Conservation (phyloP, 2,797 vertebrate species). For the Typhlichthys subterraneus region DNA sequence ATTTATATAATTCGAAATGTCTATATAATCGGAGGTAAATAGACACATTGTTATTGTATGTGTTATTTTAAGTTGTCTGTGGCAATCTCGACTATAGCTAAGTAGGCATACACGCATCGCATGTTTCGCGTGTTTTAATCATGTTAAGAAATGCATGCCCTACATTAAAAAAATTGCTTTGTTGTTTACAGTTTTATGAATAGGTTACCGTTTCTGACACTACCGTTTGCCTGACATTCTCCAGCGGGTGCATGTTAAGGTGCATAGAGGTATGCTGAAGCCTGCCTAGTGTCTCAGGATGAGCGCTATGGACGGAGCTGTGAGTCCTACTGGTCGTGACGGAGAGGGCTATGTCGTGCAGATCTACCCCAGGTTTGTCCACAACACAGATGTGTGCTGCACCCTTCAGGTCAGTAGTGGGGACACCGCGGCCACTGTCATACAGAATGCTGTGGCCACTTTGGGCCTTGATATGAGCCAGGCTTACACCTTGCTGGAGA, state of each 20-base stretch:
- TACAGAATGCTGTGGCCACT: slow-evolving; percentile 73
- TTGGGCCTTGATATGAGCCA: slow-evolving; percentile 78
- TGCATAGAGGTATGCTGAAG: slow-evolving; percentile 80
- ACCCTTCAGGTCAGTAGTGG: slow-evolving; percentile 77
- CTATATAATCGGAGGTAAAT: too few relatives aligned
- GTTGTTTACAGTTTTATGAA: too few relatives aligned
- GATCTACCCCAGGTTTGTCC: slow-evolving; percentile 82
- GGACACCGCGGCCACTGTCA: slow-evolving; percentile 77
- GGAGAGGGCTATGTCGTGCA: slow-evolving; percentile 78
- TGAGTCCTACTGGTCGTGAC: slow-evolving; percentile 57
- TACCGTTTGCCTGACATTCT: not conserved
- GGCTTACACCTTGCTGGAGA: slow-evolving; percentile 86
- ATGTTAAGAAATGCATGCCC: too few relatives aligned
- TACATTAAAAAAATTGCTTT: too few relatives aligned
- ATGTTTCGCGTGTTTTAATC: too few relatives aligned
- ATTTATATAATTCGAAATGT: too few relatives aligned
- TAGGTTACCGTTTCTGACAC: not conserved
- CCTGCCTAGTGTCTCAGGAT: slow-evolving; percentile 77
- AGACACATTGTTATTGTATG: too few relatives aligned
- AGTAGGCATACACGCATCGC: too few relatives aligned
- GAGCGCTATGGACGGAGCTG: slow-evolving; percentile 80
- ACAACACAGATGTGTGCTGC: slow-evolving; percentile 74
- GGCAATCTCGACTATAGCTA: too few relatives aligned
- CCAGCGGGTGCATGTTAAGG: slow-evolving; percentile 65
- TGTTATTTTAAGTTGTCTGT: too few relatives aligned